Conservation (phyloP, 2,113 vertebrate genomes). For the Vidua macroura region DNA sequence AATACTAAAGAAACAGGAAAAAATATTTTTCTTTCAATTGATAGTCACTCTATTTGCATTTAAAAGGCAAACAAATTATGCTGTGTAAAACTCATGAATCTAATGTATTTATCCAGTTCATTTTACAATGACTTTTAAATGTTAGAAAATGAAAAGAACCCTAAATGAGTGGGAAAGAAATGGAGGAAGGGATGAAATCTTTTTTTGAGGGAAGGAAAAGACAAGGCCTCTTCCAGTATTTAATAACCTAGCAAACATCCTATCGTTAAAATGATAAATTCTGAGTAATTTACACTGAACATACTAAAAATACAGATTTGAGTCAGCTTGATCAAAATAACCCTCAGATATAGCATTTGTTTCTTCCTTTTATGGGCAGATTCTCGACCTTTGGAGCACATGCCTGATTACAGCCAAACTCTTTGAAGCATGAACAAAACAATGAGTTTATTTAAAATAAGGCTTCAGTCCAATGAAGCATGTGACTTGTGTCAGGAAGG, state of each 20-base stretch:
- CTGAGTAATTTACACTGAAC: conserved; percentile 58
- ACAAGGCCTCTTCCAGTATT: background rate
- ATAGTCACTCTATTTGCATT: conserved; percentile 11
- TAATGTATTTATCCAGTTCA: conserved; percentile 13
- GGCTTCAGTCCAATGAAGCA: background rate
- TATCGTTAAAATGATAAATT: conserved; percentile 36
- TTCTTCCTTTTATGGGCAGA: conserved; percentile 59
- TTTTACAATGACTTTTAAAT: conserved; percentile 23
- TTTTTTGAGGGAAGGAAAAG: background rate
- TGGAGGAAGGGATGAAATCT: background rate
- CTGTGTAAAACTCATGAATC: background rate
- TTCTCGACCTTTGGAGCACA: conserved; percentile 55
- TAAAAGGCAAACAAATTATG: conserved; percentile 46
- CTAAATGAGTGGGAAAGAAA: background rate
- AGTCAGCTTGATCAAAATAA: conserved; percentile 65
- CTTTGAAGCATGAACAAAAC: conserved; percentile 53
- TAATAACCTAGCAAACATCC: conserved; percentile 23
- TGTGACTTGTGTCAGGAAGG: conserved; percentile 10
- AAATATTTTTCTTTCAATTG: conserved; percentile 20
- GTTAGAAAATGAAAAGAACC: conserved; percentile 14
- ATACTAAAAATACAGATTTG: conserved; percentile 67
- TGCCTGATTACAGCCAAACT: conserved; percentile 46
- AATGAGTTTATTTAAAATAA: conserved; percentile 53
- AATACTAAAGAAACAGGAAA: conserved; percentile 12
- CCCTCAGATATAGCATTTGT: conserved; percentile 37